These are phyloP conservation scores for Erebia palarica DNA, from an alignment of 2,888 invertebrate species.

Conservation along the genomic window DNA sequence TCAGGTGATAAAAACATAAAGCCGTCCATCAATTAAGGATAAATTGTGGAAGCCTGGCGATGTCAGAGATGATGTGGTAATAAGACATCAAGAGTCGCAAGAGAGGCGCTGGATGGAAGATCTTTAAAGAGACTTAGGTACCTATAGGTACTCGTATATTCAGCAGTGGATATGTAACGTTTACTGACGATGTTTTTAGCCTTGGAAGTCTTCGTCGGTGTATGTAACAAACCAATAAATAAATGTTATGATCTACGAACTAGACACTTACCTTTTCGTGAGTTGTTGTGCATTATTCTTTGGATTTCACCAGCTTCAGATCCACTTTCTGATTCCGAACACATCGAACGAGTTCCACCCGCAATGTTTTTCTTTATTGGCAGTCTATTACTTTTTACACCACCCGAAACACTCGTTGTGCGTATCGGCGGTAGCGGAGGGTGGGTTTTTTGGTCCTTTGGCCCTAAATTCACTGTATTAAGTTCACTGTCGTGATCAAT, in stretches of 20 bases:
- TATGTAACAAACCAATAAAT: too few species aligned
- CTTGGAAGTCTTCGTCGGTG: too few species aligned
- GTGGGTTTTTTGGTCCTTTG: slow-evolving; percentile 37
- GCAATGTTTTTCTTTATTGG: slow-evolving; percentile 49
- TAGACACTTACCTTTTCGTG: slow-evolving; percentile 46
- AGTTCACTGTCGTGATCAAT: slow-evolving; percentile 16
- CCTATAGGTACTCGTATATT: too few species aligned
- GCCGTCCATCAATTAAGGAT: too few species aligned
- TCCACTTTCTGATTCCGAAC: slow-evolving; percentile 86
- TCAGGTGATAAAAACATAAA: too few species aligned
- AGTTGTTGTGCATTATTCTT: slow-evolving; percentile 78
- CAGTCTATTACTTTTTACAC: slow-evolving; percentile 46
- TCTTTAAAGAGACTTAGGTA: too few species aligned
- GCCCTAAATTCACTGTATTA: slow-evolving; percentile 10
- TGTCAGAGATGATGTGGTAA: too few species aligned
- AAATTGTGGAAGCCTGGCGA: too few species aligned
- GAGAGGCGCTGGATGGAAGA: too few species aligned
- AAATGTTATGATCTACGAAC: not conserved
- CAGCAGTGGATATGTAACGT: too few species aligned
- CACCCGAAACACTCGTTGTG: slow-evolving; percentile 62
- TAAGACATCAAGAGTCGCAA: too few species aligned
- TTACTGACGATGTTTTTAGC: too few species aligned
- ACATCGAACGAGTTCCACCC: slow-evolving; percentile 52
- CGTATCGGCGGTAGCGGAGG: slow-evolving; percentile 68
- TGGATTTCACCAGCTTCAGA: slow-evolving; percentile 88